Evolutionary conservation across 2,888 invertebrate species (phyloP).

Genomic region (Caradrina kadenii): DNA sequence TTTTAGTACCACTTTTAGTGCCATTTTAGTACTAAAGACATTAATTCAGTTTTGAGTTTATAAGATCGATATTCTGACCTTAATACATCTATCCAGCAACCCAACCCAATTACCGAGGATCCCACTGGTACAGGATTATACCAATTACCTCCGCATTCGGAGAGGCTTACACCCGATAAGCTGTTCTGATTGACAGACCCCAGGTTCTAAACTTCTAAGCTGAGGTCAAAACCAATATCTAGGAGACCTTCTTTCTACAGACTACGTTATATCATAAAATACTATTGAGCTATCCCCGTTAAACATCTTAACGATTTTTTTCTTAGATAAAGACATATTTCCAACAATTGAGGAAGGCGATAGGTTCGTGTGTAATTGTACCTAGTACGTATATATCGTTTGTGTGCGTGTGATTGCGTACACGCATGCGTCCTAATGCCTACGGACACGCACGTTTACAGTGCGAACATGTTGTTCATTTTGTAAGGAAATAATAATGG

Average conservation of each 20-base stretch:
- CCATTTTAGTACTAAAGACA: too few species aligned
- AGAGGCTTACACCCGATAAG: conserved; percentile 6
- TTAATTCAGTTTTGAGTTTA: too few species aligned
- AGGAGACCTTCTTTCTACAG: too few species aligned
- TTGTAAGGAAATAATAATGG: not conserved
- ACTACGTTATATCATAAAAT: not conserved
- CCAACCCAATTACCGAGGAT: conserved; percentile 28
- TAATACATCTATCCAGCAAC: too few species aligned
- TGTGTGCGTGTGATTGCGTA: conserved; percentile 33
- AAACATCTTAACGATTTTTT: conserved; percentile 23
- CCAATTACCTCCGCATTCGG: conserved; percentile 19
- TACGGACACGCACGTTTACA: conserved; percentile 31
- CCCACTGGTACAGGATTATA: conserved; percentile 10
- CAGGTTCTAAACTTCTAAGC: not conserved
- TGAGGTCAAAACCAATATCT: not conserved
- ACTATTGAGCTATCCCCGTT: conserved; percentile 14
- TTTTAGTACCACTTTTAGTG: too few species aligned
- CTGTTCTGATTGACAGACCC: conserved; percentile 27
- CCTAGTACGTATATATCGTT: conserved; percentile 14
- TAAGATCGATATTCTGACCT: too few species aligned
- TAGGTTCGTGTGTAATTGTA: conserved; percentile 35
- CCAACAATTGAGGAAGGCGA: conserved; percentile 43
- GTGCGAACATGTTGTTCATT: conserved; percentile 2
- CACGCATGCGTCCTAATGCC: conserved; percentile 37
- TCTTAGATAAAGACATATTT: conserved; percentile 19